Evolutionary conservation across 2,888 invertebrate genomes (phyloP).

Genomic region (Tanypteryx hageni): DNA sequence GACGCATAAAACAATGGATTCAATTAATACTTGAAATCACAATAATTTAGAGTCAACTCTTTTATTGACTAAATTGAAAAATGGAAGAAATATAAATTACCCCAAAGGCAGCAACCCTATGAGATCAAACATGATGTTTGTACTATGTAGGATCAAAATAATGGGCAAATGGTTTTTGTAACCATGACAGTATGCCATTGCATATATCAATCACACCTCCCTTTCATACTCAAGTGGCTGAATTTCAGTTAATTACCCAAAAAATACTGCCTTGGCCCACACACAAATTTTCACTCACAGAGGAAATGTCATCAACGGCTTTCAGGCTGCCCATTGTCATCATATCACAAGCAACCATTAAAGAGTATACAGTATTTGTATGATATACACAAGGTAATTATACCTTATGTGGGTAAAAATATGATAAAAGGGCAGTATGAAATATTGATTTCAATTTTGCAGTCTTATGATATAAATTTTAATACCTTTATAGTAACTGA

Average conservation of each 20-base stretch:
- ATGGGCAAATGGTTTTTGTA: slow-evolving; percentile 57
- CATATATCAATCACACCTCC: background rate
- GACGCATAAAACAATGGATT: slow-evolving; percentile 45
- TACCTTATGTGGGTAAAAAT: slow-evolving; percentile 16
- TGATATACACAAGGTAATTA: slow-evolving; percentile 40
- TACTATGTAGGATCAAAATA: slow-evolving; percentile 61
- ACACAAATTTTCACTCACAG: slow-evolving; percentile 57
- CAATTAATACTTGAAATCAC: slow-evolving; percentile 60
- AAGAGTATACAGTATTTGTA: slow-evolving; percentile 34
- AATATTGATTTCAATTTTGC: slow-evolving; percentile 48
- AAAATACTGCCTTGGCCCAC: slow-evolving; percentile 54
- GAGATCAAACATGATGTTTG: slow-evolving; percentile 63
- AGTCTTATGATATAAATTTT: slow-evolving; percentile 51
- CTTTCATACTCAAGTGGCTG: slow-evolving; percentile 16
- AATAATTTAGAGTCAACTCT: slow-evolving; percentile 45
- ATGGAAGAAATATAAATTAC: slow-evolving; percentile 52
- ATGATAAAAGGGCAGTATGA: background rate
- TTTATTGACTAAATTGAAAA: slow-evolving; percentile 50
- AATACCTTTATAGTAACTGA: slow-evolving; percentile 43
- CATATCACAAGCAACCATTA: slow-evolving; percentile 57
- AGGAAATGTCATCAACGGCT: slow-evolving; percentile 56
- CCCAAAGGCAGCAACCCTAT: slow-evolving; percentile 57
- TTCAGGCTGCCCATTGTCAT: slow-evolving; percentile 52
- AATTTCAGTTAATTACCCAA: slow-evolving; percentile 47
- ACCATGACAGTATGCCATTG: slow-evolving; percentile 18